phyloP scores from a whole-genome alignment of 2,797 vertebrate genomes.

The Takifugu rubripes region DNA sequence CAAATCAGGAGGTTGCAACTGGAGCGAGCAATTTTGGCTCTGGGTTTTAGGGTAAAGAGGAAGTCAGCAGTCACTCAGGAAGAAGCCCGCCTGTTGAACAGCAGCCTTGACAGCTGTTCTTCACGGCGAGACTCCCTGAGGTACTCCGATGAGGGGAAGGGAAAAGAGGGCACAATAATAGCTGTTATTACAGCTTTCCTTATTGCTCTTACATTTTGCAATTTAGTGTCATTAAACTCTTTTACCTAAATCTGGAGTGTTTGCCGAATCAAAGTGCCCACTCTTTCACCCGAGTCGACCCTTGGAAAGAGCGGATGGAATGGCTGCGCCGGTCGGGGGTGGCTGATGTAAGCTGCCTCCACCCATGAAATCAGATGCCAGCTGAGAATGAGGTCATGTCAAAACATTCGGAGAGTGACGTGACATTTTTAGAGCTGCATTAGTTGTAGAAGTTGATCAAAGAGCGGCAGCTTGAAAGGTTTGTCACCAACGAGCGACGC shows the following conservation, averaged over 20 bases:
- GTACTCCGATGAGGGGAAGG: conserved; percentile 10
- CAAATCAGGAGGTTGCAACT: conserved; percentile 19
- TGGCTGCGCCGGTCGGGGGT: conserved; percentile 7
- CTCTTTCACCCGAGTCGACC: conserved; percentile 39
- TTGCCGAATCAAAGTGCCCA: conserved; percentile 9
- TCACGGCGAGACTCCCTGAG: conserved; percentile 28
- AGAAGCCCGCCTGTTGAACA: conserved; percentile 42
- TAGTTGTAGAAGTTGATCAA: conserved; percentile 40
- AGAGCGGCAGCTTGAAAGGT: conserved; percentile 30
- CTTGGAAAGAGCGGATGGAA: conserved; percentile 14
- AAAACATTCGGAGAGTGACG: conserved; percentile 38
- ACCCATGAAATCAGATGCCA: conserved; percentile 50
- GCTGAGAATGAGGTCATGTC: conserved; percentile 53
- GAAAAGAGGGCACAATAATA: conserved; percentile 12
- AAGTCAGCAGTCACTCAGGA: conserved; percentile 60
- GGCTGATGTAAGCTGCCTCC: conserved; percentile 40
- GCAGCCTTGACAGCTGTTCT: conserved; percentile 51
- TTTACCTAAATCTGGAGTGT: conserved; percentile 32
- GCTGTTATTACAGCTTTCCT: conserved; percentile 35
- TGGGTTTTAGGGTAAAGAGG: conserved; percentile 38
- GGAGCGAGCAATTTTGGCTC: conserved; percentile 38
- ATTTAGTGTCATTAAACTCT: conserved; percentile 37
- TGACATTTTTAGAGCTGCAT: conserved; percentile 39
- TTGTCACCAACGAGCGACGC: conserved; percentile 19
- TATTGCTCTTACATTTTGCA: conserved; percentile 29